Base-by-base conservation (phyloP, 2,797 vertebrate genomes). In the Protonibea diacanthus region DNA sequence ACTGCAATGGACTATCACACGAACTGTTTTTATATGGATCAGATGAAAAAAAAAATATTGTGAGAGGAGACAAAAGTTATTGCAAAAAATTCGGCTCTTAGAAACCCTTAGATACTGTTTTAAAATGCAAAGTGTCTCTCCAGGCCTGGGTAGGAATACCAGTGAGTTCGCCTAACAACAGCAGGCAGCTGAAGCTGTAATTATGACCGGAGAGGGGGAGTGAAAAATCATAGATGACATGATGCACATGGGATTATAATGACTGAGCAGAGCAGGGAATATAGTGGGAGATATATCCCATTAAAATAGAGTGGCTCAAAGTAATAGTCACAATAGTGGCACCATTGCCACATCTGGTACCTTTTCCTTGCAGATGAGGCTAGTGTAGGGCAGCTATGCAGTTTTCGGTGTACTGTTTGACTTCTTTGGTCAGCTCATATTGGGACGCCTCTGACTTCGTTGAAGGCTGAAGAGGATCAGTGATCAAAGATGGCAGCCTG, bases 111-210 rank as follows among this genome's bases (percentile, higher is more conserved):
- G 21, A 8, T 42, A 23, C 58, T 21, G 13, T 60, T 60, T 60
- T 59, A 38, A 59, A 71, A 49, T 71, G 18, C 11, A n/a, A 58
- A 58, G 29, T 60, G 45, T 51, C 56, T 38, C 67, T 33, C 23
- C 10, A 15, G 33, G 42, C 23, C 11, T 40, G 29, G 44, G 38
- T 9, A 58, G 45, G 58, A 53, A 18, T 23, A n/a, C 8, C 38
- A 44, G 13, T 52, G 57, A 60, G 33, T 61, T 71, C 5, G 4
- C 13, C 21, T 42, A 42, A 51, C 48, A 21, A 40, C 27, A 33
- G 20, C 20, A 61, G 57, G n/a, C 12, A 71, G 21, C 4, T 59
- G 13, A 63, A 47, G 14, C 14, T 55, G 18, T 44, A 60, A 60
- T 52, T 42, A 44, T 51, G 20, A 33, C 33, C n/a, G 6, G 5